phyloP scores from a whole-genome alignment of 2,888 invertebrate genomes.

The Sclerodermus sp. region DNA sequence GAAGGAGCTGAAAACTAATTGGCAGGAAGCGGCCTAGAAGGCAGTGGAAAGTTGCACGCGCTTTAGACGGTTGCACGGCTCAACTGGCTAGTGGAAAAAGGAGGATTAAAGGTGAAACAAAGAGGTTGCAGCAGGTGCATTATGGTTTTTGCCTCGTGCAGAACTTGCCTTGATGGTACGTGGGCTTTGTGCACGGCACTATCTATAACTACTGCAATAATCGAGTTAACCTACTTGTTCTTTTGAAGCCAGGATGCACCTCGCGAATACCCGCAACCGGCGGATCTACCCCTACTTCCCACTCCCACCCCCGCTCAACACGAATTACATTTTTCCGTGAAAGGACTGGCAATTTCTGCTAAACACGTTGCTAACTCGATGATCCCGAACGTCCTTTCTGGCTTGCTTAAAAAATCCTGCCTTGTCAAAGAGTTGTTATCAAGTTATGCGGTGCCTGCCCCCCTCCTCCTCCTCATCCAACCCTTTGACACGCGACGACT shows the following conservation, averaged over 20 bases:
- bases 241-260: conserved; percentile 13
- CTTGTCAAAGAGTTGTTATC: too few relatives aligned
- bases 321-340: conserved; percentile 2
- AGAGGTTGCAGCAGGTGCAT: conserved; percentile 8
- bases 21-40: too few relatives aligned
- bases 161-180: not conserved
- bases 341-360: not conserved
- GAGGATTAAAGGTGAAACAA: conserved; percentile 2
- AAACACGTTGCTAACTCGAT: too few relatives aligned
- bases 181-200: conserved; percentile 8
- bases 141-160: conserved; percentile 6
- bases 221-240: conserved; percentile 35
- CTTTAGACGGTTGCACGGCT: conserved; percentile 1
- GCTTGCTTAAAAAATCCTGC: too few relatives aligned
- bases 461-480: too few relatives aligned
- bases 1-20: too few relatives aligned
- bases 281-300: too few relatives aligned
- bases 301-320: too few relatives aligned
- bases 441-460: too few relatives aligned
- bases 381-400: too few relatives aligned
- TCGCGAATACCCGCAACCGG: conserved; percentile 5
- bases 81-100: not conserved
- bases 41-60: too few relatives aligned
- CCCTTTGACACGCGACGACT: too few relatives aligned
- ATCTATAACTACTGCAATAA: conserved; percentile 32